Base-by-base conservation (phyloP, 30 jellyfish, hydroid and myxozoan species). In the Pelagia noctiluca region DNA sequence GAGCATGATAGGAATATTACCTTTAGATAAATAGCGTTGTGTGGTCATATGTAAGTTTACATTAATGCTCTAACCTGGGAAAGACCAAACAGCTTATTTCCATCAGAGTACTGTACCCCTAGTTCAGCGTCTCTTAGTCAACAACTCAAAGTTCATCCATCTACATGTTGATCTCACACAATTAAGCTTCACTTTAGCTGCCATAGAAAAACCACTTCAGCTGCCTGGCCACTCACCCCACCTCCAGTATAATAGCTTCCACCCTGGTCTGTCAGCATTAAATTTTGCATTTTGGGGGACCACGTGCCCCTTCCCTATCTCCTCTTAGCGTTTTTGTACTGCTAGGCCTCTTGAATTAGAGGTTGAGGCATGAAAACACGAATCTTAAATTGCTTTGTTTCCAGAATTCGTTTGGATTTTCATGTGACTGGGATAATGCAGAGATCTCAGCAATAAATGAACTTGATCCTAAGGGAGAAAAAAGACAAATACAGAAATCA, bases 371-470 rank as follows among this genome's bases (percentile, higher is more conserved):
- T 16, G 16, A 10, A 0, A 33, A 57, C 0, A 0, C n/a, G 37
- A 38, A 22, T 23, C 35, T n/a, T 63, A 3, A 2, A 0, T n/a
- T 24, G 16, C 35, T 28, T 24, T n/a, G 23, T 63, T 63, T 25
- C 10, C 32, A 67, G 80, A 36, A 67, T 67, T 67, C 80, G 3
- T 48, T 67, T 67, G 83, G 83, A 70, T 38, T 38, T 2, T 70
- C 83, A 16, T 35, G 22, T 35, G 83, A 38, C 2, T 70, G 83
- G 83, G 83, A 70, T 28, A 24, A 13, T 67, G 80, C 34, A 67
- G 80, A 54, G 19, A 24, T 36, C 13, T 38, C 63, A 11, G 52
- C 80, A 26, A 67, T 67, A 32, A 67, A 67, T 67, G 80, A 33
- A 34, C 12, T 67, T 67, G 80, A 36, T 5, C 30, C 63, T 32